These are phyloP conservation scores for Atrichornis clamosus DNA, from an alignment of 2,113 vertebrate genomes.

Conservation along the genomic window DNA sequence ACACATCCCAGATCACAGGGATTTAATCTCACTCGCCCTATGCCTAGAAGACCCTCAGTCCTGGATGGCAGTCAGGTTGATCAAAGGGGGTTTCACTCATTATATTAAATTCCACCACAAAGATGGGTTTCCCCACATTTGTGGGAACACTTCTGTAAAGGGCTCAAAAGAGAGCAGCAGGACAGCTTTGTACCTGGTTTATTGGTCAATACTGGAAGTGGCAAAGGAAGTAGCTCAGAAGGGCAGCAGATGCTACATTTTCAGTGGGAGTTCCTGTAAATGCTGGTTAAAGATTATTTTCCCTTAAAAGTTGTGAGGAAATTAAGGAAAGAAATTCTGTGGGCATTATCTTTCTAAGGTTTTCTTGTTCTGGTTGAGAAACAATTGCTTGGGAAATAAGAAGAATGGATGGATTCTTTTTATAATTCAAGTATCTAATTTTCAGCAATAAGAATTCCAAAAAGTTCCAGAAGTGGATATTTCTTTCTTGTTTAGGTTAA, in stretches of 20 bases:
- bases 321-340: neutral
- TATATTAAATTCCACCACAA: neutral
- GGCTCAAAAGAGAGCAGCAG: neutral
- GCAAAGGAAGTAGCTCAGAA: neutral
- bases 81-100: neutral
- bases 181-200: neutral
- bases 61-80: fast-evolving
- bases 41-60: fast-evolving
- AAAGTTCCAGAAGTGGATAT: neutral
- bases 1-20: neutral
- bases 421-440: neutral
- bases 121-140: neutral
- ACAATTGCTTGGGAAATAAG: neutral
- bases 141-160: neutral
- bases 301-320: neutral
- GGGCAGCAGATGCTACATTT: neutral
- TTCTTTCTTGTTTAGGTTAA: neutral
- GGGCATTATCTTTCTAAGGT: neutral
- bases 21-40: neutral
- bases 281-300: neutral
- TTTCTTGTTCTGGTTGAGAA: neutral
- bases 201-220: neutral
- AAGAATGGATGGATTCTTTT: neutral
- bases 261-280: neutral
- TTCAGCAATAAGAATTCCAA: neutral